Evolutionary conservation across 2,888 invertebrate species (phyloP), one percentile per base, ranked within the genome.

Genomic region (Cantharis rufa): DNA sequence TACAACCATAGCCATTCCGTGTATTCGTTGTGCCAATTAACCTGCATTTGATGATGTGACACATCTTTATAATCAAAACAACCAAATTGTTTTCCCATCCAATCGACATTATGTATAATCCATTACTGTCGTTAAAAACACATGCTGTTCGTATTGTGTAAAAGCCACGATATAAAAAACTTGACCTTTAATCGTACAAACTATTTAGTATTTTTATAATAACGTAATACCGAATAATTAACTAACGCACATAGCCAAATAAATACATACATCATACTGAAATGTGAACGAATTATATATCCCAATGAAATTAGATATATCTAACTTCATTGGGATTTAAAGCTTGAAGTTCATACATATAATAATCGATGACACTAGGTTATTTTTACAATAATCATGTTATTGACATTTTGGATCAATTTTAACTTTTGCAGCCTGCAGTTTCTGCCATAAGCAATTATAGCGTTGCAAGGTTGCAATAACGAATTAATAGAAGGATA

Each of bases 21-120:
- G 77, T 77, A 79, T 69, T 79, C 75, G 63, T 79, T 79, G 77
- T 74, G 76, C 66, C 78, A 79, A 79, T 79, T 79, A 71, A 66
- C n/a, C 48, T 66, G 70, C 76, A 71, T 27, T 71, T 69, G 21
- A 66, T 66, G 63, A 73, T 32, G 76, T 78, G 75, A 76, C 78
- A 78, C 78, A 78, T 73, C 68, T 66, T 15, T 64, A 16, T 24
- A 24, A 70, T 32, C 32, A 32, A 48, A 70, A 70, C 16, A 27
- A 70, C 63, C 63, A 11, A 18, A 63, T 63, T 63, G 16, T 15
- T 15, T 48, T 21, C 63, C 18, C 16, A 63, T 63, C 63, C 10
- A 16, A 63, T 21, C 63, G 18, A 16, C 16, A 48, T 32, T 32
- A 13, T 48, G 48, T 48, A 48, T n/a, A 48, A n/a, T 13, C 7